Base-by-base conservation (phyloP, 2,113 vertebrate species). In the Pitta sordida region DNA sequence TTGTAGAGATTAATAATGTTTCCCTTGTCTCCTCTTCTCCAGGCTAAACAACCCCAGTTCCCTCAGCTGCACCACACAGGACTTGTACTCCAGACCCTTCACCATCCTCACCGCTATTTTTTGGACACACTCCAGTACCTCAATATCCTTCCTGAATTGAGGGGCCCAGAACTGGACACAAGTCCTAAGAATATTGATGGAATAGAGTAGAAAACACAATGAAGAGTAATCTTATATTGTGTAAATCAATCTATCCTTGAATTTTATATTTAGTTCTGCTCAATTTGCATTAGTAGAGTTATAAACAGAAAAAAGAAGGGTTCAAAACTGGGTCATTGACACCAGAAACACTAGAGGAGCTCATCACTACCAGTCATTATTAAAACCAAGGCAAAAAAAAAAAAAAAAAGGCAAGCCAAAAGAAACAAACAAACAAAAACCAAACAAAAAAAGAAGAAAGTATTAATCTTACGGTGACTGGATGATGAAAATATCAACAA, bases 301-400 rank as follows among this genome's bases (percentile, higher is more conserved):
- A 69, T 85, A 93, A 96, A 95, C 93, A 91, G 87, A 91, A 95
- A 87, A 48, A 59, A 83, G 58, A 70, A 84, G 46, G 7, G 90
- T 94, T 94, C 78, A 96, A 68, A 82, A 76, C 41, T 58, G 78
- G 62, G 85, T 93, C 91, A 90, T 18, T 83, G 68, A 88, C 29
- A 51, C 63, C 49, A 76, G 20, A 83, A 85, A 26, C 29, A 26
- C 32, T 34, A 64, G 22, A 65, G 62, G 44, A 90, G 64, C 58
- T 84, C 78, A 91, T 76, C 62, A 79, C 22, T 49, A 68, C 13
- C 46, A 85, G 37, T 37, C 39, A 67, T 75, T 63, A 80, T 82
- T 82, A 71, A 81, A 84, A 68, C 55, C 43, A 62, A 77, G 32
- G 39, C 6, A 43, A 39, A 58, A 21, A 44, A 59, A 23, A 37